Base-by-base conservation (phyloP, 2,113 vertebrate species). In the Misgurnus mizolepis region DNA sequence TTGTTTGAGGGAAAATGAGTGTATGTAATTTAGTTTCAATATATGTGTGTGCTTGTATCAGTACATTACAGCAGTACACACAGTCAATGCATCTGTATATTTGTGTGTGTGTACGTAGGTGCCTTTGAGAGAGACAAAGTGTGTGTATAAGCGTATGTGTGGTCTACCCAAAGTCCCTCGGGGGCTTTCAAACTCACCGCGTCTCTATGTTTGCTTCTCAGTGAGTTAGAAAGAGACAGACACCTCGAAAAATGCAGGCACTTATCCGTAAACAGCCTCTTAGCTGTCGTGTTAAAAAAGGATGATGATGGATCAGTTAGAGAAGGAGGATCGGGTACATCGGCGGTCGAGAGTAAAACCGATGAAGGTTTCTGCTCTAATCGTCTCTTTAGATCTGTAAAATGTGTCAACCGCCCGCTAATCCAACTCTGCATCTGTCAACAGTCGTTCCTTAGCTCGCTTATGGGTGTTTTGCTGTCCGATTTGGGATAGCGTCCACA, bases 241-340 rank as follows among this genome's bases (percentile, higher is more conserved):
- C 34, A 55, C 50, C 34, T 71, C 50, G 40, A 27, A 40, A 71
- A 71, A 34, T 1, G 50, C 7, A 5, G 50, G 27, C 68, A 40
- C 67, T 55, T 18, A 55, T 71, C 50, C 15, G n/a, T 45, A 68
- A 68, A 68, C n/a, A 4, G 65, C 65, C 65, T 43, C 40, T 67
- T 49, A 7, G 27, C 14, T 17, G 27, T 71, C 68, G 34, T 15
- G 50, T 9, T 40, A 40, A 39, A 55, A 15, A 39, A 17, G 39
- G 34, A 72, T 58, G 55, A 58, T 58, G n/a, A 58, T 18, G n/a
- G 55, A 58, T 58, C 50, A 53, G 50, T 53, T 14, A 53, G 50
- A 17, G 55, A n/a, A 18, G 17, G 17, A 18, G 17, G 6, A 7
- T n/a, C n/a, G 17, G 55, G 17, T 58, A 58, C 55, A 18, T 58